Percentiles rank a stretch among this genome's conserved stretches.
phyloP scores from a whole-genome alignment of 2,113 vertebrate species.

The Prionailurus viverrinus region DNA sequence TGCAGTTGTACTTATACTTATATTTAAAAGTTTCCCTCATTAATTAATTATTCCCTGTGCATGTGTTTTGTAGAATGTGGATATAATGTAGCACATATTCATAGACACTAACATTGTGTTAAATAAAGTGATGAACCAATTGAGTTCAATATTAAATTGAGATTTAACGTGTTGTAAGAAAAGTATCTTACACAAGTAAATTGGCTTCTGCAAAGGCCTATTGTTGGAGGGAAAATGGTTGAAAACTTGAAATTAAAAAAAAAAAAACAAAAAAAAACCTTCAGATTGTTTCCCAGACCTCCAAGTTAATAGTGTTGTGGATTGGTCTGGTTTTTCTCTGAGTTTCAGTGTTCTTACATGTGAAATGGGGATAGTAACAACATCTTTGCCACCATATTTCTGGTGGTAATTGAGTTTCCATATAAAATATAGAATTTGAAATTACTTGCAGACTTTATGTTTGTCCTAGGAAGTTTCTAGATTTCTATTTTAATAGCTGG shows the following conservation, averaged over 20 bases:
- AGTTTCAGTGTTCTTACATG: neutral
- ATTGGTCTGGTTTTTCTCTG: neutral
- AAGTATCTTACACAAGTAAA: neutral
- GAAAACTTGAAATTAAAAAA: neutral
- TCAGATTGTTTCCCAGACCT: neutral
- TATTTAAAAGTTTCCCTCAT: neutral
- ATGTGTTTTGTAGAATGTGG: neutral
- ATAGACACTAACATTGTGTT: neutral
- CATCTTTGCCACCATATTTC: neutral
- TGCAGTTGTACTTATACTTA: neutral
- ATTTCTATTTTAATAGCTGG: conserved; percentile 15
- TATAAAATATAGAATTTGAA: neutral
- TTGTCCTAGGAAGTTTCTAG: neutral
- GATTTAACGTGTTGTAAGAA: neutral
- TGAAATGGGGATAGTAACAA: neutral
- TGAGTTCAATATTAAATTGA: neutral
- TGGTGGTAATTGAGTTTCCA: neutral
- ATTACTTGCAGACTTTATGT: neutral
- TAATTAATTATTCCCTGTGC: neutral
- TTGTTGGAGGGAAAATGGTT: neutral
- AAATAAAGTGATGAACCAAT: neutral
- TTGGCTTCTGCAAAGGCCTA: neutral
- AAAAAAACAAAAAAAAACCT: neutral
- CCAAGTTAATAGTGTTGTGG: neutral
- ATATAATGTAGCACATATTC: neutral